Evolutionary conservation across 2,888 invertebrate species (phyloP).

Genomic region (Sinhomidia bicolor): DNA sequence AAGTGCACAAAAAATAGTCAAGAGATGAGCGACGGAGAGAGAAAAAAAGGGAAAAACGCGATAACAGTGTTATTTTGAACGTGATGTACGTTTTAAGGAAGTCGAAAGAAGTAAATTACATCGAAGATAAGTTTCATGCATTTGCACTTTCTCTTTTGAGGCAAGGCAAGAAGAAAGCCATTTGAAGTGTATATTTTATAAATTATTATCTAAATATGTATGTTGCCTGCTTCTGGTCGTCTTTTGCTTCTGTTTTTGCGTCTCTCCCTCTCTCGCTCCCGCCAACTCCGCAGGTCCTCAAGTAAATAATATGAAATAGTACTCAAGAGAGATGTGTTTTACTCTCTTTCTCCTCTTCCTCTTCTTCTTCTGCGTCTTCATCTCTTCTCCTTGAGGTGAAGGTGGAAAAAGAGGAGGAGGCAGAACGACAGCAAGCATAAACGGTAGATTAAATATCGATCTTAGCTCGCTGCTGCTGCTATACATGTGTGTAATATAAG

Average conservation of each 20-base stretch:
- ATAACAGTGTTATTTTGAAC: not conserved
- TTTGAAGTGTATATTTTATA: slow-evolving; percentile 4
- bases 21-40: not conserved
- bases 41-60: not conserved
- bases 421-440: slow-evolving; percentile 55
- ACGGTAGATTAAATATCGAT: slow-evolving; percentile 80
- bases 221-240: not conserved
- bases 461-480: slow-evolving; percentile 60
- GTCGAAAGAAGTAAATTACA: slow-evolving; percentile 43
- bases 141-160: slow-evolving; percentile 9
- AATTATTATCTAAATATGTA: slow-evolving; percentile 33
- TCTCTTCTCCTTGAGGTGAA: slow-evolving; percentile 45
- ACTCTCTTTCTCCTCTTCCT: not conserved
- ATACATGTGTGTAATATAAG: not conserved
- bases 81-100: slow-evolving; percentile 23
- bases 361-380: too few relatives aligned
- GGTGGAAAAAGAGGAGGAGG: slow-evolving; percentile 57
- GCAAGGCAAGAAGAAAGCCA: not conserved
- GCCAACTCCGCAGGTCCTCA: slow-evolving; percentile 6
- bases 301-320: slow-evolving; percentile 59
- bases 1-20: not conserved
- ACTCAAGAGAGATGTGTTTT: slow-evolving; percentile 60
- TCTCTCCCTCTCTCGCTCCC: not conserved
- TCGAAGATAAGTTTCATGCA: slow-evolving; percentile 27
- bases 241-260: not conserved